phyloP scores from a whole-genome alignment of 2,797 vertebrate species.

The Acanthis flammea region DNA sequence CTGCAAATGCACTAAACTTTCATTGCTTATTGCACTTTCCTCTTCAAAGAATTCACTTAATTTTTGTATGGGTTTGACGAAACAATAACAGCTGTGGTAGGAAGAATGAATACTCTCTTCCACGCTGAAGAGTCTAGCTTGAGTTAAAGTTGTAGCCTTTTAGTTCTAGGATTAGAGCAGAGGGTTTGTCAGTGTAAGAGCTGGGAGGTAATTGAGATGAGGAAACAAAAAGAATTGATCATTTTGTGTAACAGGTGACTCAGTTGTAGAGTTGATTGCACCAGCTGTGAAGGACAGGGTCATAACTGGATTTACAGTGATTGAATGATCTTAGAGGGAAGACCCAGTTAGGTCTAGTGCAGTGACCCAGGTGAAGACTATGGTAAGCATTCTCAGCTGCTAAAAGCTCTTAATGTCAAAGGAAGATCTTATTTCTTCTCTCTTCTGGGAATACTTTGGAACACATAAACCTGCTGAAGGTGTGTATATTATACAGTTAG shows the following conservation, averaged over 20 bases:
- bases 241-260: not conserved
- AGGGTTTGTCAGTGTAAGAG: not conserved
- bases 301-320: not conserved
- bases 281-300: not conserved
- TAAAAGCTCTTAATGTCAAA: not conserved
- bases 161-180: not conserved
- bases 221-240: not conserved
- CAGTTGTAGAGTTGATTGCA: not conserved
- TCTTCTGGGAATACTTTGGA: not conserved
- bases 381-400: not conserved
- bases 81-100: not conserved
- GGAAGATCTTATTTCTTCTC: not conserved
- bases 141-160: not conserved
- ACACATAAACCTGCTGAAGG: not conserved
- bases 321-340: not conserved
- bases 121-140: not conserved
- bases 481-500: not conserved
- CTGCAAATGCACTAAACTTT: not conserved
- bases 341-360: not conserved
- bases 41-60: not conserved
- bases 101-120: not conserved
- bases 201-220: not conserved
- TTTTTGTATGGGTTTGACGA: not conserved
- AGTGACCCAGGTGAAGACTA: not conserved
- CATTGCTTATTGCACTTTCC: not conserved